phyloP scores from a whole-genome alignment of 2,113 vertebrate species.

The Vulpes vulpes region DNA sequence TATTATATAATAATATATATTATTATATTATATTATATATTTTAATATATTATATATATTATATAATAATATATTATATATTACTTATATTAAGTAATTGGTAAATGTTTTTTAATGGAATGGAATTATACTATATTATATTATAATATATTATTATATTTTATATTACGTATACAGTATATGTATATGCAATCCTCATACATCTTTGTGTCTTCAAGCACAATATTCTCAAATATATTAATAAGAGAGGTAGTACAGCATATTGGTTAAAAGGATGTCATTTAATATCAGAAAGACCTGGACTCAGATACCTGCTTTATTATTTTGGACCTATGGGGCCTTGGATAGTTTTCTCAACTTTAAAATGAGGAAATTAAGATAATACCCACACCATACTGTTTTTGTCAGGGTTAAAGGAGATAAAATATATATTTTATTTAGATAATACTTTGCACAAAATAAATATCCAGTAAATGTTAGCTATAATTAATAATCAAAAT shows the following conservation, averaged over 20 bases:
- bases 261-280: not conserved
- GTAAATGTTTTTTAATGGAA: too few species aligned
- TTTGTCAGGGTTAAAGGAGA: not conserved
- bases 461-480: not conserved
- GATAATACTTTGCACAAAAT: not conserved
- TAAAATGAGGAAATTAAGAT: conserved; percentile 27
- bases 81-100: too few species aligned
- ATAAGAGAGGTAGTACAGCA: not conserved
- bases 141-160: not conserved
- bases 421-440: not conserved
- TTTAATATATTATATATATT: not conserved
- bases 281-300: not conserved
- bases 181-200: not conserved
- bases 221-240: not conserved
- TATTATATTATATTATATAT: not conserved
- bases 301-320: not conserved
- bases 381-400: not conserved
- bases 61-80: too few species aligned
- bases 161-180: not conserved
- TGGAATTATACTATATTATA: not conserved
- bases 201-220: not conserved
- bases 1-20: too few species aligned
- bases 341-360: not conserved
- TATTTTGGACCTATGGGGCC: not conserved
- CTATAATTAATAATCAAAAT: not conserved